Conservation (phyloP, 2,797 vertebrate genomes). For the Danio choprae region DNA sequence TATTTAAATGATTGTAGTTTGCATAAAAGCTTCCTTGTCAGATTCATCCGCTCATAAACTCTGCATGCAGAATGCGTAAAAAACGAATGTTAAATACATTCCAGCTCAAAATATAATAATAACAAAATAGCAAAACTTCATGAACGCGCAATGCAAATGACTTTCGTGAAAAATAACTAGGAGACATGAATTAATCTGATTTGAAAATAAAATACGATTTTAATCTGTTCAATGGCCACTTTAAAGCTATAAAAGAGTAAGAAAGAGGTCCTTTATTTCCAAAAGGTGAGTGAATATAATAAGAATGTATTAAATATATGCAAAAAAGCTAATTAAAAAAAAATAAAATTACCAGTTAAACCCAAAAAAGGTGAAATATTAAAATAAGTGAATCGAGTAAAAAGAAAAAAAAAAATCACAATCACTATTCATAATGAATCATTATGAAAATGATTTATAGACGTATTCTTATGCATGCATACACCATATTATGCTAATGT, state of each 20-base stretch:
- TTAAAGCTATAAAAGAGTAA: background rate
- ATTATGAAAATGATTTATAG: constrained; percentile 12
- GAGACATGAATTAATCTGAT: background rate
- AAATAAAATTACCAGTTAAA: background rate
- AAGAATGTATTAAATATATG: background rate
- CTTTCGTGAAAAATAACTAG: background rate
- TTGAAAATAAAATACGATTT: background rate
- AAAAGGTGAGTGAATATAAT: background rate
- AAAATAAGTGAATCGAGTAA: background rate
- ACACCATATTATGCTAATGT: background rate
- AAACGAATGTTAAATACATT: background rate
- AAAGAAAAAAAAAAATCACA: background rate
- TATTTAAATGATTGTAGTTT: background rate
- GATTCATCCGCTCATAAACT: background rate
- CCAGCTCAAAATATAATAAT: background rate
- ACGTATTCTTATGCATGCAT: background rate
- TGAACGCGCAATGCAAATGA: background rate
- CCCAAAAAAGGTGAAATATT: background rate
- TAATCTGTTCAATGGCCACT: background rate
- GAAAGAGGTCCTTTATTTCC: background rate
- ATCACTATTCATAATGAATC: background rate
- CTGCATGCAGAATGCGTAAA: background rate
- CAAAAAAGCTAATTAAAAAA: background rate
- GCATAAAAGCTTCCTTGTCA: background rate
- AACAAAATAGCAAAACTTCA: background rate